These are phyloP conservation scores for Aldabrachelys gigantea DNA, from an alignment of 2,113 vertebrate genomes.

Conservation along the genomic window DNA sequence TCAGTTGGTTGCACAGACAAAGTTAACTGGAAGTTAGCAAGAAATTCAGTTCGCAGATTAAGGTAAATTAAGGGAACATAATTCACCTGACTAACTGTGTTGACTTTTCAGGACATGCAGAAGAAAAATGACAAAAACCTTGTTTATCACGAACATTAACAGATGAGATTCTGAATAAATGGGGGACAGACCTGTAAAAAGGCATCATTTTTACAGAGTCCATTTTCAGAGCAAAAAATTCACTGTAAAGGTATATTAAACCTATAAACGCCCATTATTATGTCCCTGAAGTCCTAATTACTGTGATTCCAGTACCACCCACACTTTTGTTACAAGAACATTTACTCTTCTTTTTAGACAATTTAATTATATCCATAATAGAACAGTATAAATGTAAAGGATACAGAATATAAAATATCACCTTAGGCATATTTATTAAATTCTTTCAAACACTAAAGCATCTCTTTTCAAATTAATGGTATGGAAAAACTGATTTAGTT, in stretches of 20 bases:
- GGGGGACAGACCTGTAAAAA: slow-evolving; percentile 31
- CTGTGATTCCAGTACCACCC: slow-evolving; percentile 42
- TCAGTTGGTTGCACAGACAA: no score
- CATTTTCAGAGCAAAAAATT: not conserved
- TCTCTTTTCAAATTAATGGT: slow-evolving; percentile 50
- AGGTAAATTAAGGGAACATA: not conserved
- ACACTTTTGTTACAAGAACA: slow-evolving; percentile 56
- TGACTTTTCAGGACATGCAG: not conserved
- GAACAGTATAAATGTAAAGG: slow-evolving; percentile 73
- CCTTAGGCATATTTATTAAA: slow-evolving; percentile 71
- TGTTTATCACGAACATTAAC: slow-evolving; percentile 15
- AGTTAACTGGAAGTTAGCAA: no score
- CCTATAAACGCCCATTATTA: slow-evolving; percentile 42
- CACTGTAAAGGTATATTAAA: slow-evolving; percentile 48
- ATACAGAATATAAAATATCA: slow-evolving; percentile 57
- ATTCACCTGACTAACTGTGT: not conserved
- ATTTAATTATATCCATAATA: slow-evolving; percentile 75
- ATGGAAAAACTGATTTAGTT: slow-evolving; percentile 4
- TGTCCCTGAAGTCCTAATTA: slow-evolving; percentile 65
- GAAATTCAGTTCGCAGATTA: no score
- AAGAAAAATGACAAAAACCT: not conserved
- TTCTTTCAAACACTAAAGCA: slow-evolving; percentile 65
- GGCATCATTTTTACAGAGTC: not conserved
- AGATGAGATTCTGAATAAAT: slow-evolving; percentile 1
- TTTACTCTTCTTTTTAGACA: slow-evolving; percentile 39